A percentile compares a stretch with the other conserved stretches of the same genome.
Evolutionary conservation across 2,797 vertebrate genomes (phyloP).

Genomic region (Enteromius mattozi): DNA sequence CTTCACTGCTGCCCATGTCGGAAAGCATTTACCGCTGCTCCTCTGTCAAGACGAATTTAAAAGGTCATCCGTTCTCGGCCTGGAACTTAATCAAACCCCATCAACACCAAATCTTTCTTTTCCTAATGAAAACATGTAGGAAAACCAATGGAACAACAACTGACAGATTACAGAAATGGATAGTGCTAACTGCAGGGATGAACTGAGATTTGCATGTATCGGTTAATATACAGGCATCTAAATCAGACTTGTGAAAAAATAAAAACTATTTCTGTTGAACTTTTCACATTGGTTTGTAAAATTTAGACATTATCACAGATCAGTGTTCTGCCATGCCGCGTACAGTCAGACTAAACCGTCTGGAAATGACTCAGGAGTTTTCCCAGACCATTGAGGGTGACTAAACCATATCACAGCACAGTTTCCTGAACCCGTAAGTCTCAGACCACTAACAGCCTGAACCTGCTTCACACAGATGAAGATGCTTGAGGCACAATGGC

Average conservation of each 20-base stretch:
- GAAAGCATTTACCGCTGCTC: constrained; percentile 52
- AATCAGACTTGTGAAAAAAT: constrained; percentile 55
- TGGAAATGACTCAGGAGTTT: constrained; percentile 29
- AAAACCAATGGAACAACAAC: constrained; percentile 68
- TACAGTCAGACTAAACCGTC: constrained; percentile 22
- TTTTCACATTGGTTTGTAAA: constrained; percentile 65
- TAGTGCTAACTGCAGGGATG: constrained; percentile 60
- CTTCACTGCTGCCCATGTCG: constrained; percentile 55
- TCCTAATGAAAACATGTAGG: constrained; percentile 75
- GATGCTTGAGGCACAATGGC: constrained; percentile 6
- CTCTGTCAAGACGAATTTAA: constrained; percentile 68
- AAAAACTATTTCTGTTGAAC: constrained; percentile 50
- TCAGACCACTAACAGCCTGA: constrained; percentile 9
- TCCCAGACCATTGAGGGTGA: constrained; percentile 29
- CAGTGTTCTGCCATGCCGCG: constrained; percentile 57
- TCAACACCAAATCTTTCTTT: constrained; percentile 70
- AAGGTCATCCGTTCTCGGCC: constrained; percentile 67
- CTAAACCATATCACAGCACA: constrained; percentile 26
- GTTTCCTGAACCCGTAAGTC: constrained; percentile 6
- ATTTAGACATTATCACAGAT: constrained; percentile 66
- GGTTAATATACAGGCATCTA: constrained; percentile 42
- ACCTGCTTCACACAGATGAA: not conserved
- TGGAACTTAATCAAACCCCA: constrained; percentile 61
- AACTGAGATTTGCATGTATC: constrained; percentile 6
- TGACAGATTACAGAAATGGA: constrained; percentile 77